Percentiles rank a stretch among this genome's conserved stretches.
These are phyloP conservation scores for Leptopilina syphax DNA, from an alignment of 2,888 invertebrate genomes.

Conservation along the genomic window DNA sequence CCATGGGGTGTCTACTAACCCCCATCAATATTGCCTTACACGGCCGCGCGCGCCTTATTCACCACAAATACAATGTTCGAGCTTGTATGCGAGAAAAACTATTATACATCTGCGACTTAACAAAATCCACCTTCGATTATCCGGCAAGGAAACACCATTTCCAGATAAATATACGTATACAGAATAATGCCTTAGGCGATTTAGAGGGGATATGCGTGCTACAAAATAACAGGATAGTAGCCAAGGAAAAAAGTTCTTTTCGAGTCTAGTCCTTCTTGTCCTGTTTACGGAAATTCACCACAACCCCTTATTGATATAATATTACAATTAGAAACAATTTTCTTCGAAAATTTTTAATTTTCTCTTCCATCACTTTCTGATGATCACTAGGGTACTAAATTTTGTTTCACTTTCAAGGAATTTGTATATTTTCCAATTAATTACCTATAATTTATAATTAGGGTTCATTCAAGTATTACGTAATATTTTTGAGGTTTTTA, in stretches of 20 bases:
- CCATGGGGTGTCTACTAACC: slow-evolving; percentile 67
- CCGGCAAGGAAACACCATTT: slow-evolving; percentile 48
- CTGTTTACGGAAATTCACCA: too few species aligned
- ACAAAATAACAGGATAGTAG: slow-evolving; percentile 69
- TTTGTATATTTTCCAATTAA: too few species aligned
- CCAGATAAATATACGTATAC: not conserved
- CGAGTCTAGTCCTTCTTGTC: too few species aligned
- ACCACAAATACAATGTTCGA: not conserved
- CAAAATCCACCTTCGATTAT: slow-evolving; percentile 50
- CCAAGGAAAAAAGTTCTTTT: slow-evolving; percentile 42
- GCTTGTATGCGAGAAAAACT: not conserved
- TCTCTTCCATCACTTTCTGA: too few species aligned
- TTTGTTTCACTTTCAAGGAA: too few species aligned
- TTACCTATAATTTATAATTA: too few species aligned
- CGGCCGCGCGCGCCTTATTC: slow-evolving; percentile 27
- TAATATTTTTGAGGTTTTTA: too few species aligned
- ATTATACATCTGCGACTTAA: slow-evolving; percentile 10
- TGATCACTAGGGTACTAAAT: too few species aligned
- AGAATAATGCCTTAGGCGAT: slow-evolving; percentile 61
- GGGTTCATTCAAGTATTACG: too few species aligned
- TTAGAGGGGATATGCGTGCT: slow-evolving; percentile 74
- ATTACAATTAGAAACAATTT: too few species aligned
- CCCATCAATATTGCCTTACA: slow-evolving; percentile 50
- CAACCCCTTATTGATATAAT: too few species aligned
- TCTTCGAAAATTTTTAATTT: too few species aligned